A percentile compares a stretch with the other conserved stretches of the same genome.
These are phyloP conservation scores for Calliphora vomitoria DNA, from an alignment of 2,888 invertebrate genomes.

Conservation along the genomic window DNA sequence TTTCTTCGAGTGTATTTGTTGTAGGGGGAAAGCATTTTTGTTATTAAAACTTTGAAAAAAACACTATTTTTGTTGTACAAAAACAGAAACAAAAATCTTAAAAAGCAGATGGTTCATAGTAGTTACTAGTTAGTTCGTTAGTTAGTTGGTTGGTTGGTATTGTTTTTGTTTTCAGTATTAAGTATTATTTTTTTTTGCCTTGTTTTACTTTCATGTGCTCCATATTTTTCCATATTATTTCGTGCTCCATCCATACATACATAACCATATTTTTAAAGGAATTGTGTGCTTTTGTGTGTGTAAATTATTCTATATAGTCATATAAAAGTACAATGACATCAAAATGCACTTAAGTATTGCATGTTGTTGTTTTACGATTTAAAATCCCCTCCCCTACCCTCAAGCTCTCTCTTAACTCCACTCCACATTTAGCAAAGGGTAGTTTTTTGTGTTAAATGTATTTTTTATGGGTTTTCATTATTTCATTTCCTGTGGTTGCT, in stretches of 20 bases:
- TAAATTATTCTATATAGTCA: slow-evolving; percentile 59
- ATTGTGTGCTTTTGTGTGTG: slow-evolving; percentile 31
- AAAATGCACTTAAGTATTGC: slow-evolving; percentile 75
- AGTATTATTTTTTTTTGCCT: slow-evolving; percentile 8
- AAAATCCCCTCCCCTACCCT: background rate
- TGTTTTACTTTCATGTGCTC: slow-evolving; percentile 64
- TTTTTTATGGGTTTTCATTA: slow-evolving; percentile 47
- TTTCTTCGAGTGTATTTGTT: slow-evolving; percentile 47
- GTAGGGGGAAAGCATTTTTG: slow-evolving; percentile 40
- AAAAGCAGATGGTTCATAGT: slow-evolving; percentile 62
- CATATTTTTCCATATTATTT: slow-evolving; percentile 64
- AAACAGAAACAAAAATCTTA: slow-evolving; percentile 41
- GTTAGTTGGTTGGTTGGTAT: slow-evolving; percentile 53
- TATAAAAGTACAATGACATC: slow-evolving; percentile 73
- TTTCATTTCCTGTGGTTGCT: slow-evolving; percentile 37
- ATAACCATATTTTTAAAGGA: slow-evolving; percentile 28
- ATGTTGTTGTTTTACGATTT: slow-evolving; percentile 60
- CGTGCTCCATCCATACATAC: slow-evolving; percentile 38
- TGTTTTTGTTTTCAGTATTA: slow-evolving; percentile 32
- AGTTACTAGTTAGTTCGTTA: slow-evolving; percentile 42
- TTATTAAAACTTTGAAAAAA: slow-evolving; percentile 48
- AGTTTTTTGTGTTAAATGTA: slow-evolving; percentile 10
- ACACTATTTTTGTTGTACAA: background rate
- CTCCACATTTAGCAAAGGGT: slow-evolving; percentile 9
- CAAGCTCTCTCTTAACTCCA: too few species aligned